phyloP scores from a whole-genome alignment of 1,140 invertebrate species.

The Ectropis grisescens region DNA sequence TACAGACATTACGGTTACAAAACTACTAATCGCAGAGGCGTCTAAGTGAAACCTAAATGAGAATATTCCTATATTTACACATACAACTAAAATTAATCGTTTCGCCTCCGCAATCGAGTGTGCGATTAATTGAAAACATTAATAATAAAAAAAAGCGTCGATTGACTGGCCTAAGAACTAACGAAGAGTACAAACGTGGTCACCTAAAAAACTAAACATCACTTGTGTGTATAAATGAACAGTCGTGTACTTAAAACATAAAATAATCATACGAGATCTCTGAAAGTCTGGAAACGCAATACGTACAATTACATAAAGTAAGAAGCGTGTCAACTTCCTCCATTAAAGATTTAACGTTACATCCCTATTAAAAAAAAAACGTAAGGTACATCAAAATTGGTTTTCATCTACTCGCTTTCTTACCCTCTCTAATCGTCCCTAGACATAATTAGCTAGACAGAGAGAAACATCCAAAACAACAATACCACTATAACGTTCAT shows the following conservation, averaged over 20 bases:
- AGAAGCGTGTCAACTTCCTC: conserved; percentile 22
- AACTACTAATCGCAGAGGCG: conserved; percentile 40
- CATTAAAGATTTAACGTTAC: background rate
- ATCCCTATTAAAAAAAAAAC: background rate
- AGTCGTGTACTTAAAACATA: conserved; percentile 55
- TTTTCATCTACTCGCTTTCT: too few relatives aligned
- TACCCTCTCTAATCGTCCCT: background rate
- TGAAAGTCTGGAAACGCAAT: conserved; percentile 65
- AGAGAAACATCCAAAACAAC: background rate
- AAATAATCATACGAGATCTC: conserved; percentile 66
- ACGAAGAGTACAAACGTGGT: conserved; percentile 16
- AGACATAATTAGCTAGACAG: background rate
- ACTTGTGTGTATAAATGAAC: conserved; percentile 45
- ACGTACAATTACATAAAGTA: conserved; percentile 47
- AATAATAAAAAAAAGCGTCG: conserved; percentile 17
- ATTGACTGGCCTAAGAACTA: conserved; percentile 25
- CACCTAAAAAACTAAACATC: conserved; percentile 40
- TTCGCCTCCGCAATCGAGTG: conserved; percentile 24
- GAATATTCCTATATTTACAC: conserved; percentile 42
- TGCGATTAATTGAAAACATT: conserved; percentile 14
- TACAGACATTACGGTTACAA: conserved; percentile 29
- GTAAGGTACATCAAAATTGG: background rate
- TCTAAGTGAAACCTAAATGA: conserved; percentile 31
- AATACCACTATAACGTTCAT: background rate
- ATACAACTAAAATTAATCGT: conserved; percentile 11